Percentiles rank a stretch among this genome's conserved stretches.
Conservation (phyloP, 2,113 vertebrate genomes). For the Apaloderma vittatum region DNA sequence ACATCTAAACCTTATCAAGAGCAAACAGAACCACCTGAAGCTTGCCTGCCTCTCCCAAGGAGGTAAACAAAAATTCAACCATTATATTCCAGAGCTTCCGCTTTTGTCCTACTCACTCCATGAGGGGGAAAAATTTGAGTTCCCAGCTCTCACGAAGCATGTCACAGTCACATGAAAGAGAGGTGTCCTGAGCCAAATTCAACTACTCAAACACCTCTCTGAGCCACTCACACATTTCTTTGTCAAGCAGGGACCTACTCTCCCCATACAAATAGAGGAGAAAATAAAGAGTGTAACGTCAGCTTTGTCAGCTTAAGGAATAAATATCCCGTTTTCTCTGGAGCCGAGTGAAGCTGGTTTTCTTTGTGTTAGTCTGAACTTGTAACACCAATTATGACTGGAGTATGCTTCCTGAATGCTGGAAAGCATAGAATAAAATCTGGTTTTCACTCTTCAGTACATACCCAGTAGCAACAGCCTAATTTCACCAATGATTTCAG, state of each 20-base stretch:
- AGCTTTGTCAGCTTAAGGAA: not conserved
- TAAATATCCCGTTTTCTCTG: not conserved
- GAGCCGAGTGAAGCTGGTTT: not conserved
- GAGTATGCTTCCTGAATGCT: not conserved
- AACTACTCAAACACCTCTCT: not conserved
- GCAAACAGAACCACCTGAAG: not conserved
- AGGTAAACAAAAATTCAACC: not conserved
- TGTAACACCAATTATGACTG: not conserved
- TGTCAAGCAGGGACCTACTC: not conserved
- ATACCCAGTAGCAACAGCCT: not conserved
- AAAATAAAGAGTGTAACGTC: not conserved
- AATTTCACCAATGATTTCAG: not conserved
- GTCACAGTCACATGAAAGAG: not conserved
- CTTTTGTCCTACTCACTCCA: not conserved
- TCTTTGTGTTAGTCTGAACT: not conserved
- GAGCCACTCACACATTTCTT: rapidly evolving
- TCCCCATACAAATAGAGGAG: not conserved
- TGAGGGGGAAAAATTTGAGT: rapidly evolving
- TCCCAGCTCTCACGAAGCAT: not conserved
- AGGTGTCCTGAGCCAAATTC: not conserved
- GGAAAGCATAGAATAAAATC: not conserved
- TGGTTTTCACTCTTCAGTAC: not conserved
- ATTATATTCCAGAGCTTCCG: not conserved
- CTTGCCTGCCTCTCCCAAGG: not conserved
- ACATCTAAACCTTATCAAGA: not conserved